Percentiles rank a stretch among this genome's conserved stretches.
Evolutionary conservation across 2,888 invertebrate species (phyloP).

Genomic region (Zhuqinia jingwanae): DNA sequence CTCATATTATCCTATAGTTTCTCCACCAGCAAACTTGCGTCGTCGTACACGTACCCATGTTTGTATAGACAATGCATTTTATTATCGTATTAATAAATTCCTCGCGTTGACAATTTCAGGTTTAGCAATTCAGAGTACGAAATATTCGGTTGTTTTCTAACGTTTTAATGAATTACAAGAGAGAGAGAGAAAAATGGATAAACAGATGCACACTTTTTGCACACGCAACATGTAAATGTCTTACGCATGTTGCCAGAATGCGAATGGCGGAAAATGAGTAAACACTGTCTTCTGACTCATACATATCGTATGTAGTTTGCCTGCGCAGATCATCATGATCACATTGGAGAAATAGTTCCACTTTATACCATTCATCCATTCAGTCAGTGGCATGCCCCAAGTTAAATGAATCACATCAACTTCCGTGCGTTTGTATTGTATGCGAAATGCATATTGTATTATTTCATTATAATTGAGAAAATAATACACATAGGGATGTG

Average conservation of each 20-base stretch:
- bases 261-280: constrained; percentile 6
- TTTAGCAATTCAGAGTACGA: too few species aligned
- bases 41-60: too few species aligned
- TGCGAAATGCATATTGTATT: not conserved
- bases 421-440: not conserved
- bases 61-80: too few species aligned
- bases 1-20: too few species aligned
- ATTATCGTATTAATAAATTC: too few species aligned
- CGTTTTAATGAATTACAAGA: too few species aligned
- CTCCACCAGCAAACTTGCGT: too few species aligned
- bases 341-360: not conserved
- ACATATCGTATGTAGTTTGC: too few species aligned
- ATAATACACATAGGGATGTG: not conserved
- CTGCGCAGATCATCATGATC: not conserved
- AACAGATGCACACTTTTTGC: too few species aligned
- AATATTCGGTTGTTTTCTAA: too few species aligned
- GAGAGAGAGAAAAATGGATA: too few species aligned
- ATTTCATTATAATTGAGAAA: not conserved
- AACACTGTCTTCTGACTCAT: not conserved
- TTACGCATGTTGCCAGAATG: not conserved
- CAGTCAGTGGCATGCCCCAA: not conserved
- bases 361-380: not conserved
- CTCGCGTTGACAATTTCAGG: too few species aligned
- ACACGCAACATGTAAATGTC: not conserved
- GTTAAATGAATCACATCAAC: constrained; percentile 11